Evolutionary conservation across 2,113 vertebrate genomes (phyloP), one percentile per base, ranked within the genome.

Genomic region (Pteronura brasiliensis): DNA sequence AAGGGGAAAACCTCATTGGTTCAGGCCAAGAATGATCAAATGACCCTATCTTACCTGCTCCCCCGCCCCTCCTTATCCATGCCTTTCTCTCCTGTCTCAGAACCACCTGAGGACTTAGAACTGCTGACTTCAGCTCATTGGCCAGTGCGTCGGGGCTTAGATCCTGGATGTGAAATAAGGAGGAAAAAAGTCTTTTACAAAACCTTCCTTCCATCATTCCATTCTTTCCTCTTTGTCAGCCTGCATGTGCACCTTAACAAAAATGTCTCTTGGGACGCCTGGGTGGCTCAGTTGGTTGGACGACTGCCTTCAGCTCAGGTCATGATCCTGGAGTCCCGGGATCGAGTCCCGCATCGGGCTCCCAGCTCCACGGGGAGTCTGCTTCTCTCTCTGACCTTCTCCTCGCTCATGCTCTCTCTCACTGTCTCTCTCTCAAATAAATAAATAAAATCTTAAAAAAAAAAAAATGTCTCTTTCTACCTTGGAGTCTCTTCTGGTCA

Each of bases 51-150:
- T 98, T 93, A 96, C 67, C 21, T 17, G 2, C 27, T 10, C 13
- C 47, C 10, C 15, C 10, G 9, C 25, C 1, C 82, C 79, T 96
- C 96, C 79, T 97, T 93, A 94, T 93, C 80, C 47, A 63, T 92
- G 96, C 97, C 92, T 98, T 98, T 93, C 84, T 98, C 55, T 97
- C 92, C 98, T 97, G 96, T 98, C 98, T 98, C 98, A 57, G 69
- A 98, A 97, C 95, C 98, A 98, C 98, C 98, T 96, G 96, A 99
- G 98, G 98, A 98, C 98, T 92, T 95, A 23, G 29, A 98, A 95
- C 95, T 99, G 99, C 98, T 99, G 98, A 99, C 98, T 95, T 98
- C 97, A 99, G 98, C 98, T 98, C 97, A 69, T 88, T 85, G 97
- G 95, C 63, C 82, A 95, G 44, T 74, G 57, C 72, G 21, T 89